Evolutionary conservation across 2,888 invertebrate genomes (phyloP), one percentile per base, ranked within the genome.

Genomic region (Caenorhabditis afra): DNA sequence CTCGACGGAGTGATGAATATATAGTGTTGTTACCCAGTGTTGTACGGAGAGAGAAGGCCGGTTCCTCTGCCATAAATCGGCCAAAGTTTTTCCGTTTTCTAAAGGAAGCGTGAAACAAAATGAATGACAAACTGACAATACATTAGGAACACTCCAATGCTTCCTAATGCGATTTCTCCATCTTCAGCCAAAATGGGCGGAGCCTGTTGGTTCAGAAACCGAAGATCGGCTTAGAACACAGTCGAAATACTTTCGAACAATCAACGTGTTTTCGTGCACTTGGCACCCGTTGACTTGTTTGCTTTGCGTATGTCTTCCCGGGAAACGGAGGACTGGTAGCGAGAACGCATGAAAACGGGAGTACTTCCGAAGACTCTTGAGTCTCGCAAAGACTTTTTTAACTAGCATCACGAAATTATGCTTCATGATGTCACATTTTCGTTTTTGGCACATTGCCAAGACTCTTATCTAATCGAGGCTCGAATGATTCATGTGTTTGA

Each of bases 71-170:
- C 16, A 47, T 14, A 53, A 70, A 70, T 70, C 70, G 70, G 52
- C 18, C 68, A 59, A 68, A 68, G 52, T 53, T 65, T 62, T 12
- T 29, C 23, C 22, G 12, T 57, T 14, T 20, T 16, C 20, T 10
- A n/a, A 52, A 20, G 22, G 14, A 23, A 16, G 41, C 23, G 3
- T 29, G n/a, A 44, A 55, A 53, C 47, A 39, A 14, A 11, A 4
- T 35, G 22, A 29, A 41, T n/a, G 41, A 55, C 12, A 29, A 55
- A 12, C 37, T 47, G 20, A 7, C 20, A 16, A 41, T 55, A 57
- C 35, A 61, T 71, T 57, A 71, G 61, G n/a, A 62, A 71, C 71
- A 57, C 49, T 64, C 57, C 57, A 50, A 39, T 62, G 16, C 20
- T 8, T 59, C 29, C 35, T 61, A 55, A 53, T 59, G 47, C 16